phyloP scores from a whole-genome alignment of 2,888 invertebrate genomes.

The Zaprionus obscuricornis region DNA sequence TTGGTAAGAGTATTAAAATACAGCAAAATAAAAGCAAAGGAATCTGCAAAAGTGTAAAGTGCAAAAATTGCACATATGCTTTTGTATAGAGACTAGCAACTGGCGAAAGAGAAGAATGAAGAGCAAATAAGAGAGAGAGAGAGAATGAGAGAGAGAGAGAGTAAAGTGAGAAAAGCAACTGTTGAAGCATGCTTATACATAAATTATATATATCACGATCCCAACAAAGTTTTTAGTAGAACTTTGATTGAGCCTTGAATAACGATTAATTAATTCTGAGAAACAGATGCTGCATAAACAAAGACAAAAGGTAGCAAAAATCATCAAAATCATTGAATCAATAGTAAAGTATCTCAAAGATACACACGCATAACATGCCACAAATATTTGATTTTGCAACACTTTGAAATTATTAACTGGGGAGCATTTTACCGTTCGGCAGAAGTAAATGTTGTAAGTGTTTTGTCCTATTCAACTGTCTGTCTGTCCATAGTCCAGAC shows the following conservation, averaged over 20 bases:
- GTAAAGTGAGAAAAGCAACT: too few relatives aligned
- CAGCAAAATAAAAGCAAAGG: constrained; percentile 11
- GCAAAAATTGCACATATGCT: constrained; percentile 70
- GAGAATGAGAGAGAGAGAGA: constrained; percentile 1
- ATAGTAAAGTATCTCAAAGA: constrained; percentile 41
- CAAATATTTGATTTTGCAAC: constrained; percentile 77
- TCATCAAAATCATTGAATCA: constrained; percentile 3
- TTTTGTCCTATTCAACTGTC: constrained; percentile 42
- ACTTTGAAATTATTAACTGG: constrained; percentile 79
- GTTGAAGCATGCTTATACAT: constrained; percentile 47
- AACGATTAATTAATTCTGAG: constrained; percentile 44
- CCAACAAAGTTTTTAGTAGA: constrained; percentile 11
- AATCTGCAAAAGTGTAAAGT: constrained; percentile 61
- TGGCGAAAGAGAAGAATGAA: constrained; percentile 1
- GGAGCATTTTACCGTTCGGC: constrained; percentile 80
- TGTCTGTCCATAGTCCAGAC: neutral
- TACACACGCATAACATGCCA: constrained; percentile 32
- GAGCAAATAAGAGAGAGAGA: neutral
- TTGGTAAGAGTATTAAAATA: too few relatives aligned
- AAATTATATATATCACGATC: constrained; percentile 45
- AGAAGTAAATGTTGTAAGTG: constrained; percentile 51
- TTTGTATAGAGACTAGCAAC: constrained; percentile 8
- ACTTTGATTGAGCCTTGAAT: constrained; percentile 44
- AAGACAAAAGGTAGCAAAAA: neutral
- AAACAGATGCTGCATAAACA: constrained; percentile 1